phyloP scores from a whole-genome alignment of 2,888 invertebrate species.

The Troides aeacus region DNA sequence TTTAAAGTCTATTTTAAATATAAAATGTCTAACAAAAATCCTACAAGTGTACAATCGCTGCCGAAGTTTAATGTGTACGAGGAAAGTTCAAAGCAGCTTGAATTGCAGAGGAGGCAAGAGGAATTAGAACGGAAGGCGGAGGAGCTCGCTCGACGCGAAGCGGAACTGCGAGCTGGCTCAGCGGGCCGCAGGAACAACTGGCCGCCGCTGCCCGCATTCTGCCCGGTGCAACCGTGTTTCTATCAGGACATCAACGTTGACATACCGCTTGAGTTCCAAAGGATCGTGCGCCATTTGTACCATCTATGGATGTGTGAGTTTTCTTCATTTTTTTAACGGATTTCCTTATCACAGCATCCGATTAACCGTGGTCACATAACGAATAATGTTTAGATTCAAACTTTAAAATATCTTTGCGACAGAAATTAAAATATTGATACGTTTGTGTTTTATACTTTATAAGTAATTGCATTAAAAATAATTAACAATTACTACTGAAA shows the following conservation, averaged over 20 bases:
- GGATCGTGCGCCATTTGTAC: conserved; percentile 95
- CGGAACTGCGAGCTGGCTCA: conserved; percentile 85
- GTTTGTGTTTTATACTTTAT: too few relatives aligned
- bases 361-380: too few relatives aligned
- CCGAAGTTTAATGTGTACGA: conserved; percentile 10
- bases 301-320: conserved; percentile 98
- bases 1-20: neutral
- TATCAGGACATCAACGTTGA: conserved; percentile 99
- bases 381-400: too few relatives aligned
- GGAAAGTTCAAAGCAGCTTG: conserved; percentile 28
- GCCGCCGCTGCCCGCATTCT: conserved; percentile 97
- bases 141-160: conserved; percentile 92
- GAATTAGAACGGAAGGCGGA: conserved; percentile 95
- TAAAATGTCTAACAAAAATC: conserved; percentile 8
- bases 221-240: conserved; percentile 98
- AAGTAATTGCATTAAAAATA: too few relatives aligned
- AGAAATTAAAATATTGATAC: too few relatives aligned
- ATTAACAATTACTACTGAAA: too few relatives aligned
- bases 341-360: too few relatives aligned
- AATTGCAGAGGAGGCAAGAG: conserved; percentile 88
- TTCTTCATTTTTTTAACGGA: neutral
- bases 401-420: too few relatives aligned
- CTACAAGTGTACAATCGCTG: neutral
- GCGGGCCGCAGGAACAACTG: conserved; percentile 94
- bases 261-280: conserved; percentile 98